Evolutionary conservation across 53 echinoderm and acorn worm species (phyloP), one percentile per base, ranked within the genome.

Genomic region (Astropecten irregularis): DNA sequence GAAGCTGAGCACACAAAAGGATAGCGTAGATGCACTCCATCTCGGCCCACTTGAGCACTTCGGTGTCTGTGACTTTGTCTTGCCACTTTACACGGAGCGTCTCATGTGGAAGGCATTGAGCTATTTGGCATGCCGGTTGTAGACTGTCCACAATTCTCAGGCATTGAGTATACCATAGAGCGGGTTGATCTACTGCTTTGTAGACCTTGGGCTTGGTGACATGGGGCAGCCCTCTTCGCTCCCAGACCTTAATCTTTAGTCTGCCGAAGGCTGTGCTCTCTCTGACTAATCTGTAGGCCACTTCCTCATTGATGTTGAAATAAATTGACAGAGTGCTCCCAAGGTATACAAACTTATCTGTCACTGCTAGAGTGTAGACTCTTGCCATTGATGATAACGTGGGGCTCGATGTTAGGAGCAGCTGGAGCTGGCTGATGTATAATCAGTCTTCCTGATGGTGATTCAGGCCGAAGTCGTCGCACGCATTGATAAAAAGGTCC

Each of bases 251-350:
- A 10, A 26, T 4, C 1, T 32, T 1, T 8, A 85, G 61, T 58
- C 85, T 85, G 28, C 73, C 35, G 23, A 85, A 74, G 22, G 47
- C 73, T 48, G 31, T 13, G 26, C 66, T 86, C 15, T 60, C 66
- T 34, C 57, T 77, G 18, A 61, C 60, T 3, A 77, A 9, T 51
- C 77, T 30, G 49, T 19, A 29, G 30, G 59, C 59, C 0, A 86
- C 68, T 53, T 74, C 64, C 7, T 61, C 66, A 32, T 86, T 66
- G 46, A 63, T 76, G 66, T 29, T 30, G 23, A 21, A 36, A 18
- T 27, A 46, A 3, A 38, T 20, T 30, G 53, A 86, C 18, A 77
- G 52, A 2, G 57, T 57, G 51, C 84, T 84, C 2, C 84, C 84
- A 53, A 72, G 84, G 36, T 84, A 69, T 5, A 52, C 50, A 26